phyloP scores from a whole-genome alignment of 2,888 invertebrate genomes.

The Corbicula japonica region DNA sequence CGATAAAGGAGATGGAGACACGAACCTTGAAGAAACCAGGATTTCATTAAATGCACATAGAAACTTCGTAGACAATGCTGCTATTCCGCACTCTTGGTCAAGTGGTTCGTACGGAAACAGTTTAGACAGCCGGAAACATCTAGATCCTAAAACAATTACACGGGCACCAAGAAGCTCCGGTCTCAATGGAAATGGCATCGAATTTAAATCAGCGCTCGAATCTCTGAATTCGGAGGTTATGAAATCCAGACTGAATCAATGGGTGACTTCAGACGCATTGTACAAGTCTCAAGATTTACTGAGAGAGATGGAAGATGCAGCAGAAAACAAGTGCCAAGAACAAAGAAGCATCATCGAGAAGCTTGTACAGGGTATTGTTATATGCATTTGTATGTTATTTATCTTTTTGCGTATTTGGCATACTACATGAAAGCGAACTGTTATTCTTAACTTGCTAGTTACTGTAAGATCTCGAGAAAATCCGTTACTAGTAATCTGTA shows the following conservation, averaged over 20 bases:
- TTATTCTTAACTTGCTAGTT: too few relatives aligned
- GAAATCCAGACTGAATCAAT: slow-evolving; percentile 69
- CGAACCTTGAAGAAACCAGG: too few relatives aligned
- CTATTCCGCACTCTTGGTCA: not conserved
- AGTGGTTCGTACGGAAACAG: not conserved
- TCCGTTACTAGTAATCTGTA: too few relatives aligned
- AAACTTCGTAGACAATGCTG: slow-evolving; percentile 17
- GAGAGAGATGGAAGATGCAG: slow-evolving; percentile 71
- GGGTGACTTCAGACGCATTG: slow-evolving; percentile 72
- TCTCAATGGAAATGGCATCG: too few relatives aligned
- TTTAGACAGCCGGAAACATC: too few relatives aligned
- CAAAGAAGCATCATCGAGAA: slow-evolving; percentile 73
- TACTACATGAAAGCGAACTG: too few relatives aligned
- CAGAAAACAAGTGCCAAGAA: slow-evolving; percentile 70
- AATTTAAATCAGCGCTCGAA: slow-evolving; percentile 6
- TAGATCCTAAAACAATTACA: too few relatives aligned
- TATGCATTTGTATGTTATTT: too few relatives aligned
- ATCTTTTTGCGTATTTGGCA: too few relatives aligned
- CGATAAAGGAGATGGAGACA: too few relatives aligned
- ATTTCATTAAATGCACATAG: not conserved
- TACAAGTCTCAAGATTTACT: slow-evolving; percentile 73
- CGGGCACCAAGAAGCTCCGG: too few relatives aligned
- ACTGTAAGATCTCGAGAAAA: too few relatives aligned
- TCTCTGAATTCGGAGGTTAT: slow-evolving; percentile 69
- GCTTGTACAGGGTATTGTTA: slow-evolving; percentile 68